These are phyloP conservation scores for Parambassis ranga DNA, from an alignment of 2,797 vertebrate genomes.

Conservation along the genomic window DNA sequence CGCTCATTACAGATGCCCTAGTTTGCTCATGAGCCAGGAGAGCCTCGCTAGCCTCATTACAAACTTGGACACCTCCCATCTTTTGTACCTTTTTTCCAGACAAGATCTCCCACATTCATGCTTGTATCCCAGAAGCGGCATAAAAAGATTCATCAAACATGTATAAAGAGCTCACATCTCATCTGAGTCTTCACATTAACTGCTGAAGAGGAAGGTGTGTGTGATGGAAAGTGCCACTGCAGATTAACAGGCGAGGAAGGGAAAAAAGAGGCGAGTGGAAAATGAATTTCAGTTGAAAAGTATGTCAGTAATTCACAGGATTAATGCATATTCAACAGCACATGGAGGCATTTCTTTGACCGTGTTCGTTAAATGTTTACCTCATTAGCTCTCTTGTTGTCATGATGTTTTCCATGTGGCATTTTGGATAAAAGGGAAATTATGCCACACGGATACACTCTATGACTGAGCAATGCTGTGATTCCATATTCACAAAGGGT, in stretches of 20 bases:
- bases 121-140: slow-evolving; percentile 56
- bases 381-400: slow-evolving; percentile 70
- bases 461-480: slow-evolving; percentile 26
- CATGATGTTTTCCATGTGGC: slow-evolving; percentile 58
- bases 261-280: slow-evolving; percentile 12
- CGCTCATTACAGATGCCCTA: slow-evolving; percentile 77
- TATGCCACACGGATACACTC: slow-evolving; percentile 44
- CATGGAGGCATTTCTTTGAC: slow-evolving; percentile 56
- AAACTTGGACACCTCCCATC: slow-evolving; percentile 72
- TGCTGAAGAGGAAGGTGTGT: slow-evolving; percentile 31
- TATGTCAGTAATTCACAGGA: slow-evolving; percentile 46
- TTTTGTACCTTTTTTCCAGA: slow-evolving; percentile 70
- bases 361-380: slow-evolving; percentile 72
- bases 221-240: slow-evolving; percentile 29
- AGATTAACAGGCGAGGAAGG: slow-evolving; percentile 38
- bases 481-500: slow-evolving; percentile 53
- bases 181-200: slow-evolving; percentile 57
- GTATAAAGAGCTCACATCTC: slow-evolving; percentile 66
- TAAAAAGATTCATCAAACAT: slow-evolving; percentile 76
- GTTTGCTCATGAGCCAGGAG: slow-evolving; percentile 71
- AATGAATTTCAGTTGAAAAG: slow-evolving; percentile 44
- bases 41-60: slow-evolving; percentile 75
- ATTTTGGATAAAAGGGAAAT: slow-evolving; percentile 64
- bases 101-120: slow-evolving; percentile 64
- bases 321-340: slow-evolving; percentile 68